Evolutionary conservation across 53 echinoderm and acorn worm genomes (phyloP).

Genomic region (Luidia sarsii): DNA sequence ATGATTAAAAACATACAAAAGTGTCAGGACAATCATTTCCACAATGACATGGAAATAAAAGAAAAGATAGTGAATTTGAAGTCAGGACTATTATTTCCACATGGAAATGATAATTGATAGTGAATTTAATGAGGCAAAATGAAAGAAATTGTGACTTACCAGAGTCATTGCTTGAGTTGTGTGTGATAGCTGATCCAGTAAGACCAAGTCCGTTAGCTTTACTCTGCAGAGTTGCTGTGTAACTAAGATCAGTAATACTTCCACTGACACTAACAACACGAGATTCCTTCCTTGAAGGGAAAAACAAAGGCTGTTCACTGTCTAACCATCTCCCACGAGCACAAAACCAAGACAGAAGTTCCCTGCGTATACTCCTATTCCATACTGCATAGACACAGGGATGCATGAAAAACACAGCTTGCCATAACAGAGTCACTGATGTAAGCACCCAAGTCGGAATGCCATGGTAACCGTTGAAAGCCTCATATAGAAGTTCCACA

Average conservation of each 20-base stretch:
- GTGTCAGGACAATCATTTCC: too few species aligned
- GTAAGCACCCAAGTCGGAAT: slow-evolving; percentile 62
- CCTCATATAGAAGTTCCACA: slow-evolving; percentile 67
- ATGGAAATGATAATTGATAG: too few species aligned
- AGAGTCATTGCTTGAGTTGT: slow-evolving; percentile 82
- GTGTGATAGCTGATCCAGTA: slow-evolving; percentile 5
- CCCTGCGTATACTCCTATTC: slow-evolving; percentile 84
- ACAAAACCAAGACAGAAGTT: slow-evolving; percentile 76
- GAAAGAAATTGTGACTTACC: too few species aligned
- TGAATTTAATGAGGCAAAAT: too few species aligned
- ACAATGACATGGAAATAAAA: too few species aligned
- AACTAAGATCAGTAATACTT: slow-evolving; percentile 69
- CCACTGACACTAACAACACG: slow-evolving; percentile 81
- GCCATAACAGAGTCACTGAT: slow-evolving; percentile 62
- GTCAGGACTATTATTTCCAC: too few species aligned
- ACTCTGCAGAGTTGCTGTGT: slow-evolving; percentile 34
- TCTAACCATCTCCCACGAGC: slow-evolving; percentile 62
- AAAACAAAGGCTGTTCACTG: slow-evolving; percentile 63
- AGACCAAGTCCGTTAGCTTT: slow-evolving; percentile 7
- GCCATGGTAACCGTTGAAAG: slow-evolving; percentile 37
- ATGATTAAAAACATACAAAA: too few species aligned
- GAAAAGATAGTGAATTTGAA: too few species aligned
- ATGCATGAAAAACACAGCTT: slow-evolving; percentile 64
- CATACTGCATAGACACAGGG: slow-evolving; percentile 88
- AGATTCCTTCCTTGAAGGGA: slow-evolving; percentile 58